Evolutionary conservation across 2,113 vertebrate species (phyloP).

Genomic region (Tauraco erythrolophus): DNA sequence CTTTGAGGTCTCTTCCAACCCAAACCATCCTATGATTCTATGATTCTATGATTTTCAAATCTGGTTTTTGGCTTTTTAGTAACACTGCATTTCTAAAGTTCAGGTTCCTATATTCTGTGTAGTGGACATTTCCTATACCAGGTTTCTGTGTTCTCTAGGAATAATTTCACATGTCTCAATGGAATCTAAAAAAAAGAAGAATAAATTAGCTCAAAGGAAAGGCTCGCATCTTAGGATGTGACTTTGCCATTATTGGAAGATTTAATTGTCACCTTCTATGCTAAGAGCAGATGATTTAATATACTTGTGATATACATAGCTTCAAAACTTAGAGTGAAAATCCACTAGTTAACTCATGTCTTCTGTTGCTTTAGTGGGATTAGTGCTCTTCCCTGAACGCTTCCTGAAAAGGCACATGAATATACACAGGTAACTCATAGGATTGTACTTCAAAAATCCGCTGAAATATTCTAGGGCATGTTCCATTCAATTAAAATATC

Average conservation of each 20-base stretch:
- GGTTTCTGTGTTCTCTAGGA: not conserved
- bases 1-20: no score
- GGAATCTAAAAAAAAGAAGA: not conserved
- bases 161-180: not conserved
- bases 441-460: not conserved
- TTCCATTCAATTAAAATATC: not conserved
- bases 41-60: not conserved
- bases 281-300: not conserved
- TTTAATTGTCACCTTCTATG: not conserved
- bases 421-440: not conserved
- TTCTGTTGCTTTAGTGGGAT: not conserved
- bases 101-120: rapidly evolving
- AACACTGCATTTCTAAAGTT: not conserved
- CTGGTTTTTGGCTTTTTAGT: not conserved
- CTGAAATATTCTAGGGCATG: not conserved
- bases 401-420: not conserved
- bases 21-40: no score
- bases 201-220: not conserved
- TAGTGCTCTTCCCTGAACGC: not conserved
- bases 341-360: not conserved
- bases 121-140: not conserved
- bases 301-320: not conserved
- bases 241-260: not conserved
- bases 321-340: not conserved
- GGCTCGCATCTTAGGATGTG: not conserved